phyloP scores from a whole-genome alignment of 2,888 invertebrate genomes.

The Erebia palarica region DNA sequence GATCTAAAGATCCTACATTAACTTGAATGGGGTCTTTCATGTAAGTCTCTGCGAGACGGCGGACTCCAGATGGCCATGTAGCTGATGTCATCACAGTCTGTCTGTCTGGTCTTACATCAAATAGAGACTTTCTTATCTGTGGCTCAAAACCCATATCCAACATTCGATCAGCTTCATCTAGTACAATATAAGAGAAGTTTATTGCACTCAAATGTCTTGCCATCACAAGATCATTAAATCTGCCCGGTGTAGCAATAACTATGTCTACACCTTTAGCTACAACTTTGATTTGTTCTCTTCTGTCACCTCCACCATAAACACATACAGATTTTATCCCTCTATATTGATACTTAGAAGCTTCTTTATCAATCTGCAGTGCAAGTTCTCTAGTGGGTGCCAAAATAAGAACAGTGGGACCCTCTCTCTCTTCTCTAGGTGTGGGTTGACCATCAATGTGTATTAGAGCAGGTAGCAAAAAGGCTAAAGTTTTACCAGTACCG shows the following conservation, averaged over 20 bases:
- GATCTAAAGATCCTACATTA: constrained; percentile 92
- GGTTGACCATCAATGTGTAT: constrained; percentile 95
- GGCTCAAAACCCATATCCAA: constrained; percentile 94
- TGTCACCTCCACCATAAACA: constrained; percentile 94
- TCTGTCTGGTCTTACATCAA: constrained; percentile 92
- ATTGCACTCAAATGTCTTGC: constrained; percentile 87
- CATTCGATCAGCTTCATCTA: constrained; percentile 97
- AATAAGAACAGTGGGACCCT: constrained; percentile 93
- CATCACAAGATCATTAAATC: constrained; percentile 94
- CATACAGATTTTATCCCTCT: constrained; percentile 94
- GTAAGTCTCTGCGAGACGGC: constrained; percentile 92
- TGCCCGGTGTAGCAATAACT: constrained; percentile 96
- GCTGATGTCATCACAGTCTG: constrained; percentile 99
- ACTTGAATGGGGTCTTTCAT: constrained; percentile 95
- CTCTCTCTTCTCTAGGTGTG: constrained; percentile 86
- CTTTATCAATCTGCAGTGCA: constrained; percentile 95
- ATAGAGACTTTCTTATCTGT: constrained; percentile 91
- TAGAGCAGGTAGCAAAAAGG: constrained; percentile 95
- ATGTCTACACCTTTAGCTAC: constrained; percentile 94
- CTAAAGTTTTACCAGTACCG: constrained; percentile 97
- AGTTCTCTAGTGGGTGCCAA: constrained; percentile 97
- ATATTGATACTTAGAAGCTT: constrained; percentile 94
- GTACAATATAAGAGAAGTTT: constrained; percentile 92
- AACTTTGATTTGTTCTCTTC: constrained; percentile 89
- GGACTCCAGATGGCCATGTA: constrained; percentile 96